These are phyloP conservation scores for Vipera ursinii DNA, from an alignment of 2,797 vertebrate genomes.

Conservation along the genomic window DNA sequence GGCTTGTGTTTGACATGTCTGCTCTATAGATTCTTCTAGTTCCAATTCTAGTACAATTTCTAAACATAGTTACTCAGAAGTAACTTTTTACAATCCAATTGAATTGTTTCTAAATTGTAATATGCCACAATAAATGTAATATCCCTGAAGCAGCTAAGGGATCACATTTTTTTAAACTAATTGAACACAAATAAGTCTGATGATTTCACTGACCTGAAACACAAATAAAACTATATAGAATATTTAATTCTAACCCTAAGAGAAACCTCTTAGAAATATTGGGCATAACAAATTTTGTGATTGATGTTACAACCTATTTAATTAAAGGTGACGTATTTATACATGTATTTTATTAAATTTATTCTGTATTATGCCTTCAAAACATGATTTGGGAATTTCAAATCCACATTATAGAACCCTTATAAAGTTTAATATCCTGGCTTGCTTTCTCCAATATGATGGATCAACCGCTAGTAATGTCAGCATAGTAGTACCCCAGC, in stretches of 20 bases:
- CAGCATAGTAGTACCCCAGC: background rate
- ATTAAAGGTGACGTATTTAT: background rate
- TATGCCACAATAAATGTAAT: conserved; percentile 3
- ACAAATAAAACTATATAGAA: conserved; percentile 35
- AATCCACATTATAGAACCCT: background rate
- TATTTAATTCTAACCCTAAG: conserved; percentile 37
- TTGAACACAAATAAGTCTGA: background rate
- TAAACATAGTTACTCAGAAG: background rate
- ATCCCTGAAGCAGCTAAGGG: conserved; percentile 36
- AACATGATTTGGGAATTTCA: background rate
- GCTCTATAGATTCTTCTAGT: background rate
- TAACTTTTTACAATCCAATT: background rate
- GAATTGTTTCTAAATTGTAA: background rate
- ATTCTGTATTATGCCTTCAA: background rate
- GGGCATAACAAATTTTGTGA: conserved; percentile 38
- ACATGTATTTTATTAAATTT: background rate
- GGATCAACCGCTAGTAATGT: background rate
- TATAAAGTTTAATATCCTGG: background rate
- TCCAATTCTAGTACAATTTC: background rate
- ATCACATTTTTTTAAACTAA: background rate
- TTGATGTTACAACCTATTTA: background rate
- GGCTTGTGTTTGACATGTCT: no score
- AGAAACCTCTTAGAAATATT: conserved; percentile 15
- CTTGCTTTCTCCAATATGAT: background rate
- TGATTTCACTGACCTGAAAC: background rate